Evolutionary conservation across 2,888 invertebrate genomes (phyloP).

Genomic region (Neocrepidodera transversa): DNA sequence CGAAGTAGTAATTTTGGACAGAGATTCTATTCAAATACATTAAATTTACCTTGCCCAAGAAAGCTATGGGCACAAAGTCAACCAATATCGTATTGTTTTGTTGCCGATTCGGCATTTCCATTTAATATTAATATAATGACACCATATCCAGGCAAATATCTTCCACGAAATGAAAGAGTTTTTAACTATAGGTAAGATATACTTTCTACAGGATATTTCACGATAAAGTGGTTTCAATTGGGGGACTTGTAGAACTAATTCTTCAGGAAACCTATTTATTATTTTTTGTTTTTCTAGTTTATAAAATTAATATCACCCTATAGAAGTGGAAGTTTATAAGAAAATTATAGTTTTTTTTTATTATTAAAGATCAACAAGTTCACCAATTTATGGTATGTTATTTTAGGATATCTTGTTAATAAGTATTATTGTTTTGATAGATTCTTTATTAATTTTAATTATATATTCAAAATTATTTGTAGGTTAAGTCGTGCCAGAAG

Average conservation of each 20-base stretch:
- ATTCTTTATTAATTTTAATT: no score
- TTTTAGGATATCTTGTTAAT: no score
- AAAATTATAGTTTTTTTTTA: no score
- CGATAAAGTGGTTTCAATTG: no score
- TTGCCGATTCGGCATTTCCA: slow-evolving; percentile 14
- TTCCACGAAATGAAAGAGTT: neutral
- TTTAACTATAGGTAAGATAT: slow-evolving; percentile 14
- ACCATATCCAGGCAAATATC: slow-evolving; percentile 3
- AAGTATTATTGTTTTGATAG: no score
- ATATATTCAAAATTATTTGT: neutral
- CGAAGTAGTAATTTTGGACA: slow-evolving; percentile 29
- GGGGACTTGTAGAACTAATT: no score
- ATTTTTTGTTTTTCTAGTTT: no score
- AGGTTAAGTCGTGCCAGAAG: slow-evolving; percentile 3
- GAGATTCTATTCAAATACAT: slow-evolving; percentile 5
- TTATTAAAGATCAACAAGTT: no score
- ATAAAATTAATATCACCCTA: no score
- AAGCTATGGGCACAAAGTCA: neutral
- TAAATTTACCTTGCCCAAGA: neutral
- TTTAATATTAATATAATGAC: neutral
- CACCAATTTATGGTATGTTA: no score
- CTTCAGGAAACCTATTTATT: no score
- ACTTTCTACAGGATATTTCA: neutral
- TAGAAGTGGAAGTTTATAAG: no score
- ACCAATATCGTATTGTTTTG: neutral